These are phyloP conservation scores for Melieria picta DNA, from an alignment of 2,888 invertebrate genomes.

Conservation along the genomic window DNA sequence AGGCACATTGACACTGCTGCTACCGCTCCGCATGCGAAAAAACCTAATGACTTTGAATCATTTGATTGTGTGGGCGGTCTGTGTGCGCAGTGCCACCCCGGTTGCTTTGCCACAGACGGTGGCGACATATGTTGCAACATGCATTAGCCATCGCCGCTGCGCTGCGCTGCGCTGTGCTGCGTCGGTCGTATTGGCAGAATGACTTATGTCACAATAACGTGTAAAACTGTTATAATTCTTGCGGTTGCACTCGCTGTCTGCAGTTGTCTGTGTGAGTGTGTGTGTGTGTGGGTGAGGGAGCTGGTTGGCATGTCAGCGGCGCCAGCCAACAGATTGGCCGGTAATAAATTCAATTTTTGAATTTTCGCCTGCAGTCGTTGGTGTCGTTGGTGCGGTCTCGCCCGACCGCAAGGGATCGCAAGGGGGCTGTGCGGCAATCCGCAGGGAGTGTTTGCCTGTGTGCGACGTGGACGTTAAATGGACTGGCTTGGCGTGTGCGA, in stretches of 20 bases:
- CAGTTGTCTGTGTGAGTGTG: neutral
- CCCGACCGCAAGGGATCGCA: neutral
- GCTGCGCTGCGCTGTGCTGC: neutral
- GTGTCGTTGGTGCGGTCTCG: neutral
- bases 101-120: conserved; percentile 33
- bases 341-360: conserved; percentile 50
- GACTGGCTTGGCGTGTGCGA: no score
- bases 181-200: conserved; percentile 42
- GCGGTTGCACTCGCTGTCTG: conserved; percentile 47
- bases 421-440: neutral
- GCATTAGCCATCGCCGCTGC: conserved; percentile 24
- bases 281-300: conserved; percentile 2
- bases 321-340: conserved; percentile 26
- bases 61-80: conserved; percentile 61
- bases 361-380: conserved; percentile 45
- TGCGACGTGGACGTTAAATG: neutral
- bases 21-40: conserved; percentile 22
- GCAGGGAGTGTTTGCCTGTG: neutral
- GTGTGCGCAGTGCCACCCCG: conserved; percentile 23
- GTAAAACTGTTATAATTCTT: conserved; percentile 62
- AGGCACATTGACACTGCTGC: neutral
- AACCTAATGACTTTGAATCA: conserved; percentile 61
- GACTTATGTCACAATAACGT: conserved; percentile 63
- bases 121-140: conserved; percentile 59
- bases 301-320: conserved; percentile 22